phyloP scores from a whole-genome alignment of 1,140 invertebrate genomes.

The Sipha flava region DNA sequence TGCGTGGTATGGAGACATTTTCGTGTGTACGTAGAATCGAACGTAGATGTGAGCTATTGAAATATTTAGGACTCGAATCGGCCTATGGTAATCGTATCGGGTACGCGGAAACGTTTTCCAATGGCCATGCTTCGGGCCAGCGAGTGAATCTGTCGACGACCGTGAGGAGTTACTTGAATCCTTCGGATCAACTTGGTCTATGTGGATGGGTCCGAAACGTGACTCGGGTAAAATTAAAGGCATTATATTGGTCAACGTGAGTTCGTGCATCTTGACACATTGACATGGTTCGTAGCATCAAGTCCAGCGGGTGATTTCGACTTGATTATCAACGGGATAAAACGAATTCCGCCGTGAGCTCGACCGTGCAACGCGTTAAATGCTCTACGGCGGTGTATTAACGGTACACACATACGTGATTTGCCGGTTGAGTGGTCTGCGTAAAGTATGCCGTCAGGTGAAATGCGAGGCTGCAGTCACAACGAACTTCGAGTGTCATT shows the following conservation, averaged over 20 bases:
- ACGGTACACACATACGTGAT: neutral
- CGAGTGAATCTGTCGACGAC: neutral
- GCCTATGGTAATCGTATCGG: no score
- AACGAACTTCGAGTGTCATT: neutral
- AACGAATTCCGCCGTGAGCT: neutral
- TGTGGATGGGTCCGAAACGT: neutral
- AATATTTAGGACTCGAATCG: no score
- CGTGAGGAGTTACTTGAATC: neutral
- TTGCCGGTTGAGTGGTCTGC: neutral
- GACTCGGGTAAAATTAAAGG: neutral
- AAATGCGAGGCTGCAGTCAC: neutral
- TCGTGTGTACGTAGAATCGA: no score
- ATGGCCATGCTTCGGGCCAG: neutral
- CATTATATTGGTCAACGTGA: neutral
- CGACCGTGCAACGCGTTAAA: neutral
- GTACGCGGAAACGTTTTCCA: no score
- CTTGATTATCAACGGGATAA: neutral
- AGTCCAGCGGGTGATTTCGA: neutral
- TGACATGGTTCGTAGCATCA: neutral
- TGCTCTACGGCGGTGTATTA: neutral
- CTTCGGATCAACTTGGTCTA: neutral
- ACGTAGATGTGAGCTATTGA: no score
- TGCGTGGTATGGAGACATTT: no score
- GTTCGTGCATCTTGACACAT: neutral
- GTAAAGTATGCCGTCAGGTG: neutral